Conservation (phyloP, 2,888 invertebrate genomes). For the Limnephilus marmoratus region DNA sequence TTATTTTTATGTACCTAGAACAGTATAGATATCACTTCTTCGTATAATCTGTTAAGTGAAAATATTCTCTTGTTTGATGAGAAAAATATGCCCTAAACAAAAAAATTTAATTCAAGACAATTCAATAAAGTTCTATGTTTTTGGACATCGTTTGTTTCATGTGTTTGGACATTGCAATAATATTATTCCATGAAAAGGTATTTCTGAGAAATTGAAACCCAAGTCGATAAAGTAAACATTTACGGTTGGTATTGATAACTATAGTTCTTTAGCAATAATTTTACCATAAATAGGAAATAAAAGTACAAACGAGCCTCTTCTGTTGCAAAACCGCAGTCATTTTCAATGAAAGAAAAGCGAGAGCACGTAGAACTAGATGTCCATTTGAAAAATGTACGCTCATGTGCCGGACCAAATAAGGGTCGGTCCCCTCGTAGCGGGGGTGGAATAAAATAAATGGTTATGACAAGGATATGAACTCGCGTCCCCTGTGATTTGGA, state of each 20-base stretch:
- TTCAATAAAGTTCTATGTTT: no score
- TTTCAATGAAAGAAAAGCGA: constrained; percentile 41
- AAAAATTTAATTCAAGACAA: no score
- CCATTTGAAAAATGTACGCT: constrained; percentile 48
- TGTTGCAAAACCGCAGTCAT: background rate
- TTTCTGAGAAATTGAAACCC: background rate
- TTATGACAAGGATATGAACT: constrained; percentile 58
- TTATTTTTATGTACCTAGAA: no score
- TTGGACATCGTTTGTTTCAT: no score
- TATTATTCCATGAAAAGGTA: background rate
- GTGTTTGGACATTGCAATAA: no score
- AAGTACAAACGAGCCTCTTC: background rate
- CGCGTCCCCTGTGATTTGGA: constrained; percentile 58
- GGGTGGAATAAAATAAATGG: constrained; percentile 60
- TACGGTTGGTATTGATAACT: no score
- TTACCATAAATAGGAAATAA: background rate
- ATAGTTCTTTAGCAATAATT: background rate
- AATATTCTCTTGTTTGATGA: no score
- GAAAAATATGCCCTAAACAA: no score
- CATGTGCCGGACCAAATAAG: constrained; percentile 39
- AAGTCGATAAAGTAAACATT: no score
- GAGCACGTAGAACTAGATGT: constrained; percentile 18
- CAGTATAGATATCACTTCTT: no score
- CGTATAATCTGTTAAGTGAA: no score
- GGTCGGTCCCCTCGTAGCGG: constrained; percentile 45